Evolutionary conservation across 2,888 invertebrate species (phyloP), one percentile per base, ranked within the genome.

Genomic region (Serrognathus titanus): DNA sequence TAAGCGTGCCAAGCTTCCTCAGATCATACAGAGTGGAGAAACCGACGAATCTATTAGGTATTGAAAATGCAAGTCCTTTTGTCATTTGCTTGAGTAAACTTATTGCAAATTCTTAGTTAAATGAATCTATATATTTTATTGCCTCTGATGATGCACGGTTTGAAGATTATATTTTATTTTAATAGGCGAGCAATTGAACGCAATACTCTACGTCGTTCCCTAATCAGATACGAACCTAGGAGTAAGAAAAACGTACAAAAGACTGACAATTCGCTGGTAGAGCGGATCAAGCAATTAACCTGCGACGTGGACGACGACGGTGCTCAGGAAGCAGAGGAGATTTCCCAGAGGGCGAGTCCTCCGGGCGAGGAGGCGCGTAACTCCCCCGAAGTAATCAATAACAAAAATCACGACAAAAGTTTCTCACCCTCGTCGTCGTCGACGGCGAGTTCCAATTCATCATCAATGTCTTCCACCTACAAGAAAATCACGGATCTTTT

Each of bases 231-330:
- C 73, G 78, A 78, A 60, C 77, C 78, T 50, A 69, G 74, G 52
- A 73, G 66, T 60, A 81, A 81, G 70, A 79, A 79, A 66, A 70
- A 78, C 50, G 75, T 77, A 53, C 77, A 78, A 62, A 82, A 86
- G 72, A 83, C 83, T 67, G 90, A 91, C 64, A 87, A 90, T 51
- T 91, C 92, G 0, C 79, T 94, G 39, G 90, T 92, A 55, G 94
- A 94, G 70, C 84, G 93, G 60, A 92, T 94, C 63, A 87, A 91
- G 47, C 88, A 90, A 71, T 79, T 94, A 48, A 94, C 94, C 1
- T 92, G 92, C 71, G 90, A 92, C 73, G 87, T 91, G 39, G 92
- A 92, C 59, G 90, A 91, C 47, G 83, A 84, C 4, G 69, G 70
- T 41, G 79, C 79, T 45, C 73, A 76, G 0, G 81, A 81, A 10